Evolutionary conservation across 2,797 vertebrate genomes (phyloP).

Genomic region (Gymnothorax reevesii): DNA sequence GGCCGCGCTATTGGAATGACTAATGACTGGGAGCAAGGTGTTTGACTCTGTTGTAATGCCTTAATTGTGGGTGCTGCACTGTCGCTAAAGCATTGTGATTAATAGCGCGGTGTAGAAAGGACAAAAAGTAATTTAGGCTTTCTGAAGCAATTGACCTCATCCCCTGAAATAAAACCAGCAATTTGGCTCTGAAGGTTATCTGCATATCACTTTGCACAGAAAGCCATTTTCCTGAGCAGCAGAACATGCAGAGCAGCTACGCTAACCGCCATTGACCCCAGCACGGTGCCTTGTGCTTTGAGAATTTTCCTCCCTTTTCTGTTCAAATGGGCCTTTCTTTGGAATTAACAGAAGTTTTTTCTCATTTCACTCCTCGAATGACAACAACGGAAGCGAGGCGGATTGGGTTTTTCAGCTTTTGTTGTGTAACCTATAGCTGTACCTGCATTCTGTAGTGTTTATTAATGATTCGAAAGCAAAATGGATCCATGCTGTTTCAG

Average conservation of each 20-base stretch:
- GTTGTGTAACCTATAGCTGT: neutral
- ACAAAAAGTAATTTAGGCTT: conserved; percentile 26
- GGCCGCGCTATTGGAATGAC: neutral
- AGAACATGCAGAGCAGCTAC: neutral
- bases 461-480: neutral
- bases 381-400: neutral
- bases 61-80: neutral
- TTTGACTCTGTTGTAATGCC: neutral
- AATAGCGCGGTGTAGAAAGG: conserved; percentile 25
- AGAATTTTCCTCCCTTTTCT: neutral
- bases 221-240: neutral
- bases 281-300: neutral
- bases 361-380: neutral
- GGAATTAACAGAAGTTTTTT: neutral
- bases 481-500: neutral
- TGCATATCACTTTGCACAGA: neutral
- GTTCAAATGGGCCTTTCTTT: neutral
- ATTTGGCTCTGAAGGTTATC: conserved; percentile 30
- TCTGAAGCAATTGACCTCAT: conserved; percentile 18
- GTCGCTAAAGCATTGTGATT: conserved; percentile 27
- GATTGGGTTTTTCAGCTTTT: neutral
- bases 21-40: neutral
- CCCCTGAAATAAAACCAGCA: conserved; percentile 11
- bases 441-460: neutral
- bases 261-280: neutral